phyloP scores from a whole-genome alignment of 2,797 vertebrate genomes.

The Menidia menidia region DNA sequence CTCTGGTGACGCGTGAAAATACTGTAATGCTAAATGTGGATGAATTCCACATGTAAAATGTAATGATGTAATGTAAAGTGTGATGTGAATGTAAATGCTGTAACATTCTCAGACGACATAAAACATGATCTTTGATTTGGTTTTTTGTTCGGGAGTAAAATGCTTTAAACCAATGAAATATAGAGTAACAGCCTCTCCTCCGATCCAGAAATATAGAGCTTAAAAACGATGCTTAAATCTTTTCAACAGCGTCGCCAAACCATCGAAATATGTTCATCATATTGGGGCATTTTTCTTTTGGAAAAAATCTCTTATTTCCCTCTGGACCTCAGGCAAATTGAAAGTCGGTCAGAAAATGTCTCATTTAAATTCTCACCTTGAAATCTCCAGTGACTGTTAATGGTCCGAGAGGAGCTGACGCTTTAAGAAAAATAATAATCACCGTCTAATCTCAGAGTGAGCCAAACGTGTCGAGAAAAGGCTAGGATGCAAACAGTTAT shows the following conservation, averaged over 20 bases:
- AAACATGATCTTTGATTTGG: no score
- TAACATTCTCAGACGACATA: no score
- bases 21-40: neutral
- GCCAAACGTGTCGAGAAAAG: constrained; percentile 8
- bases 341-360: constrained; percentile 56
- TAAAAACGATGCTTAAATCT: neutral
- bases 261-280: neutral
- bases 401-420: constrained; percentile 73
- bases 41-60: no score
- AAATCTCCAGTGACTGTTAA: constrained; percentile 70
- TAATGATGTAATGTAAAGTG: no score
- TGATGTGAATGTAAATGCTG: no score
- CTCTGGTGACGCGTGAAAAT: neutral
- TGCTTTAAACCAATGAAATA: no score
- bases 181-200: no score
- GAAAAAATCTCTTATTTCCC: neutral
- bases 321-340: constrained; percentile 44
- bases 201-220: no score
- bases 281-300: constrained; percentile 5
- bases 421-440: constrained; percentile 47
- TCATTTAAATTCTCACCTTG: constrained; percentile 74
- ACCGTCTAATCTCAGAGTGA: constrained; percentile 27
- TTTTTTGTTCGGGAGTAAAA: no score
- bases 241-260: neutral
- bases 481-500: constrained; percentile 17